Evolutionary conservation across 1,140 invertebrate genomes (phyloP).

Genomic region (Ips nitidus): DNA sequence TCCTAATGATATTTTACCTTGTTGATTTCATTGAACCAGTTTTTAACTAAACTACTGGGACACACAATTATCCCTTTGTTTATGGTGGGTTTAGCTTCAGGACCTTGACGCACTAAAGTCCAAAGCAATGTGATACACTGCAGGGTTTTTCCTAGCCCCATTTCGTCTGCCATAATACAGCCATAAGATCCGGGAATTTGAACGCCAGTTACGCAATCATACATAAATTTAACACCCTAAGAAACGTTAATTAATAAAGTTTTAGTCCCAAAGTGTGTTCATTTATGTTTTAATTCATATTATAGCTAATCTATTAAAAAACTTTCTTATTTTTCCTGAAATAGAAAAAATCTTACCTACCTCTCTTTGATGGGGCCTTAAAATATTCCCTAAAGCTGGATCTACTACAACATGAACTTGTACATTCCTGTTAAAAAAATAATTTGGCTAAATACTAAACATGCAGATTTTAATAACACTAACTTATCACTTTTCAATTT

Average conservation of each 20-base stretch:
- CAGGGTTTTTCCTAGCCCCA: conserved; percentile 96
- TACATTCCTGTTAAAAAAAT: conserved; percentile 54
- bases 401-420: conserved; percentile 94
- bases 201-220: conserved; percentile 95
- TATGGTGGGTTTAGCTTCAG: conserved; percentile 82
- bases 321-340: conserved; percentile 1
- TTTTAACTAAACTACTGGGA: conserved; percentile 96
- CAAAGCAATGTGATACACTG: conserved; percentile 97
- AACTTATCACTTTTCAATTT: conserved; percentile 73
- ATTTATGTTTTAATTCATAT: too few relatives aligned
- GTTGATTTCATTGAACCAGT: conserved; percentile 98
- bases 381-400: conserved; percentile 83
- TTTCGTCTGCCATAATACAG: conserved; percentile 99
- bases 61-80: conserved; percentile 94
- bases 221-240: conserved; percentile 98
- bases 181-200: conserved; percentile 87
- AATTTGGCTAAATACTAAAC: conserved; percentile 1
- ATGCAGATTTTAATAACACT: background rate
- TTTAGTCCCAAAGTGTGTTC: too few relatives aligned
- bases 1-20: conserved; percentile 58
- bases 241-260: conserved; percentile 28
- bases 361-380: conserved; percentile 97
- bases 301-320: conserved; percentile 1
- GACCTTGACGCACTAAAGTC: conserved; percentile 88
- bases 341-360: conserved; percentile 47